Base-by-base conservation (phyloP, 2,888 invertebrate genomes). In the Parapristionchus giblindavisi region DNA sequence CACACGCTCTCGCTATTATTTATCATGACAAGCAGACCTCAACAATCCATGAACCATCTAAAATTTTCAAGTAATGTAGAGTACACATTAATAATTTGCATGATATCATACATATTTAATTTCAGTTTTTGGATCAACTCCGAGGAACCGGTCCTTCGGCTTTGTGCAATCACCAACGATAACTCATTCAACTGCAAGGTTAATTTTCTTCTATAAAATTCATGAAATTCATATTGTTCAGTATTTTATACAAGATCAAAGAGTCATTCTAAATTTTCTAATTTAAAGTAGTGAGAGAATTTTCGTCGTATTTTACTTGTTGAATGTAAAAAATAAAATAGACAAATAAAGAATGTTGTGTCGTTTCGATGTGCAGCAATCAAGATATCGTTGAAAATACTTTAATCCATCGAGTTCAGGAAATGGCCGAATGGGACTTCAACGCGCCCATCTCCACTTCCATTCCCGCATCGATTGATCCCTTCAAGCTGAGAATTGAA, bases 61-160 rank as follows among this genome's bases (percentile, higher is more conserved):
- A n/a, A n/a, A n/a, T n/a, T n/a, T n/a, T n/a, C n/a, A n/a, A n/a
- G n/a, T n/a, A n/a, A n/a, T n/a, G n/a, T n/a, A n/a, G n/a, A n/a
- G n/a, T n/a, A n/a, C n/a, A n/a, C n/a, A n/a, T n/a, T n/a, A n/a
- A n/a, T 8, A 51, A 51, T 21, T 21, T 6, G 14, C 68, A 32
- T n/a, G 6, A n/a, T n/a, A n/a, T n/a, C n/a, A n/a, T n/a, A n/a
- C n/a, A n/a, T 21, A 48, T 48, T 48, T 48, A 11, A 48, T 21
- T 83, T 75, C 77, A 85, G 85, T 68, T 84, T 83, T 75, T 86
- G 86, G 86, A 79, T 81, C 0, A 86, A 82, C 66, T 79, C 79
- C 51, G 81, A 79, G 11, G 78, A 75, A n/a, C 81, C 84, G 8
- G 70, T 77, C 4, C 71, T 85, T 29, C 77, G 65, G 17, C 60